Conservation (phyloP, 2,888 invertebrate species). For the Mechanitis mazaeus region DNA sequence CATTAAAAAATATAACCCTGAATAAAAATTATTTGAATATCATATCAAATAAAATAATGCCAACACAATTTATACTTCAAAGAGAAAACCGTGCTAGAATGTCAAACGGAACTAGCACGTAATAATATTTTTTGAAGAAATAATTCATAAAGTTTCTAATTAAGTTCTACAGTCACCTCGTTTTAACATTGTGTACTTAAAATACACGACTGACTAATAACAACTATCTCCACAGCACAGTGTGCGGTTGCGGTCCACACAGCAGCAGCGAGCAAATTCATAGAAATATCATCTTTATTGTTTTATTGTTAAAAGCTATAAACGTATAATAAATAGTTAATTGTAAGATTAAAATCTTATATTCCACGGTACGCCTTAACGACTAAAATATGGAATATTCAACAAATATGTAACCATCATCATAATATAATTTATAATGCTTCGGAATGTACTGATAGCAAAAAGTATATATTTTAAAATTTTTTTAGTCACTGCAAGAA, state of each 20-base stretch:
- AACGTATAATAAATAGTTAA: conserved; percentile 7
- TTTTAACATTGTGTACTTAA: conserved; percentile 52
- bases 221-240: conserved; percentile 35
- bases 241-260: conserved; percentile 34
- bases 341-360: conserved; percentile 13
- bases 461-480: no score
- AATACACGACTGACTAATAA: conserved; percentile 54
- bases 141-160: conserved; percentile 34
- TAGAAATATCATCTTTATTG: conserved; percentile 17
- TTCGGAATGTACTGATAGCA: no score
- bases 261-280: conserved; percentile 12
- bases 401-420: background rate
- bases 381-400: conserved; percentile 18
- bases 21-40: no score
- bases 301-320: background rate
- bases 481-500: no score
- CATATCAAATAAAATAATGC: no score
- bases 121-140: no score
- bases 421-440: no score
- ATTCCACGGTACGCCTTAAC: conserved; percentile 15
- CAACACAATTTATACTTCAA: background rate
- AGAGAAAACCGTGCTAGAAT: conserved; percentile 15
- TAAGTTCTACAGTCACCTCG: conserved; percentile 40
- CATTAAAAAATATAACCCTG: no score
- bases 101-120: no score